Evolutionary conservation across 2,888 invertebrate species (phyloP).

Genomic region (Drosophila vallismaia): DNA sequence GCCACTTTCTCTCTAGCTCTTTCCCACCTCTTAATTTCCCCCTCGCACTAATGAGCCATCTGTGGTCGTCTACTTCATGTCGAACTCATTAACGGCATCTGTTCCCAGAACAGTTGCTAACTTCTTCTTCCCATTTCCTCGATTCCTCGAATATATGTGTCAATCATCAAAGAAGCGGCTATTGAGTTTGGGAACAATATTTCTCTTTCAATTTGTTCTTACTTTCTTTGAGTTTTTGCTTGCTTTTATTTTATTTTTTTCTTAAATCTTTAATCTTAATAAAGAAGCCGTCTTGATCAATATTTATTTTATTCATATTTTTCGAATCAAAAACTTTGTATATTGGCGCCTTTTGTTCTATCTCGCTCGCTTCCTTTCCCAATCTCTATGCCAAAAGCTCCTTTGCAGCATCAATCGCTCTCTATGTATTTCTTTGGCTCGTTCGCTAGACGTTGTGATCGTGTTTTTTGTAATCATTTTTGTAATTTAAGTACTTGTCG

Average conservation of each 20-base stretch:
- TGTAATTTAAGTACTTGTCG: slow-evolving; percentile 42
- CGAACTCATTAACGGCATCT: slow-evolving; percentile 23
- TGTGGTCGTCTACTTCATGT: slow-evolving; percentile 27
- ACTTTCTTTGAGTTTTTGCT: neutral
- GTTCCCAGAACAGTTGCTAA: slow-evolving; percentile 1
- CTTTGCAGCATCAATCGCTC: slow-evolving; percentile 29
- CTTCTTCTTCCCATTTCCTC: neutral
- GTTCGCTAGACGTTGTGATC: slow-evolving; percentile 61
- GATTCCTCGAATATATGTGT: neutral
- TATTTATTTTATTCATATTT: neutral
- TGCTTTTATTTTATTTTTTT: neutral
- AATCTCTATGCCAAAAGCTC: slow-evolving; percentile 16
- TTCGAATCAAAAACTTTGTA: neutral
- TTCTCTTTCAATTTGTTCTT: neutral
- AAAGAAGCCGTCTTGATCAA: neutral
- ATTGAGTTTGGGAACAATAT: neutral
- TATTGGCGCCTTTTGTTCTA: slow-evolving; percentile 8
- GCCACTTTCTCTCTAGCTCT: slow-evolving; percentile 9
- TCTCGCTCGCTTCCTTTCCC: slow-evolving; percentile 25
- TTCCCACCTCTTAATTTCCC: slow-evolving; percentile 17
- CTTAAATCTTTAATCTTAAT: neutral
- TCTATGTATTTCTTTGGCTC: slow-evolving; percentile 42
- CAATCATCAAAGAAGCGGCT: neutral
- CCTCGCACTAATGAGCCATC: slow-evolving; percentile 35
- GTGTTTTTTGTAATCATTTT: slow-evolving; percentile 58